These are phyloP conservation scores for Heteromyza rotundicornis DNA, from an alignment of 2,888 invertebrate genomes.

Conservation along the genomic window DNA sequence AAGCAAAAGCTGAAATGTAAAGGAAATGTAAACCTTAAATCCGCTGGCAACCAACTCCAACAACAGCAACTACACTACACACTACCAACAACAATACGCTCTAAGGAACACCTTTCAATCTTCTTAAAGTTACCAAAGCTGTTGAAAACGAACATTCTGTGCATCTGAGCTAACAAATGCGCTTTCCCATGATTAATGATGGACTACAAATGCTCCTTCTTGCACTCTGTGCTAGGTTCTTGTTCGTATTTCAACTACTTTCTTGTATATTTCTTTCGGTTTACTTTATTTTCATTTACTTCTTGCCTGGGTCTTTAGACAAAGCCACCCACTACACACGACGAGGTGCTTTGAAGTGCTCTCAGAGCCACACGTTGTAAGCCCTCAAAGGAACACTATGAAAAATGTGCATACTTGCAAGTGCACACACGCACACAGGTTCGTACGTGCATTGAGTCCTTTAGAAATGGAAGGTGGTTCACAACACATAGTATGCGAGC, in stretches of 20 bases:
- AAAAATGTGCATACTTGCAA: background rate
- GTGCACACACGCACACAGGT: background rate
- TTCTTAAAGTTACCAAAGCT: background rate
- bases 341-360: background rate
- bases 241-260: background rate
- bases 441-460: background rate
- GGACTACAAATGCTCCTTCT: constrained; percentile 27
- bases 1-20: background rate
- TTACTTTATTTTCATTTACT: constrained; percentile 15
- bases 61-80: background rate
- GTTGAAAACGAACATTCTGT: too few relatives aligned
- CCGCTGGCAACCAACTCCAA: too few relatives aligned
- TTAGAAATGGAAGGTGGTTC: background rate
- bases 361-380: background rate
- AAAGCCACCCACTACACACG: background rate
- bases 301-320: background rate
- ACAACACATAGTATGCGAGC: background rate
- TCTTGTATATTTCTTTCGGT: constrained; percentile 30
- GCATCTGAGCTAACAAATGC: constrained; percentile 18
- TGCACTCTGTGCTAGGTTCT: background rate
- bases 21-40: too few relatives aligned
- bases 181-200: constrained; percentile 30
- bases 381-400: background rate
- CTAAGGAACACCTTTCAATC: background rate
- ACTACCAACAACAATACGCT: background rate